phyloP scores from a whole-genome alignment of 1,140 invertebrate species.

The Cyclargus thomasi region DNA sequence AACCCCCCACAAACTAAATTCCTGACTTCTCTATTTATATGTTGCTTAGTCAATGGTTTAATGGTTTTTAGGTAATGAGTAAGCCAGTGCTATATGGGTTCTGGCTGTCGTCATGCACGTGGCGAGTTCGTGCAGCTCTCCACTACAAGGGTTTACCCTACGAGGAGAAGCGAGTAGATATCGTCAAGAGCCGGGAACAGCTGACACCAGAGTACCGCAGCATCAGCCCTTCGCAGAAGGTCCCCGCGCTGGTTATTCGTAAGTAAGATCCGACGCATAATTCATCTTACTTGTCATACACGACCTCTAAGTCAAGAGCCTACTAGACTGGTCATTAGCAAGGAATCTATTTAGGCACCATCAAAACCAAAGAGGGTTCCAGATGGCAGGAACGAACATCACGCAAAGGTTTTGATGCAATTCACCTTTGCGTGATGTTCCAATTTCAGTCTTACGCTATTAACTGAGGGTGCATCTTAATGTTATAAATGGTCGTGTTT shows the following conservation, averaged over 20 bases:
- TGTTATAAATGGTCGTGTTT: no score
- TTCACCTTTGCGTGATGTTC: no score
- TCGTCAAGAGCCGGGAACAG: conserved; percentile 47
- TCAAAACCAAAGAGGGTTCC: no score
- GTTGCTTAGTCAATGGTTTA: no score
- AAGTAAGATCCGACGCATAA: conserved; percentile 28
- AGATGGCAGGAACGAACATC: no score
- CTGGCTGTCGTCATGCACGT: conserved; percentile 66
- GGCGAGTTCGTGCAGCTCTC: conserved; percentile 63
- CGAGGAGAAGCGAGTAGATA: conserved; percentile 56
- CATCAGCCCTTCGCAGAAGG: conserved; percentile 69
- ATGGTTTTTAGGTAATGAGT: neutral
- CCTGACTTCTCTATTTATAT: no score
- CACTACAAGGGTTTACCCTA: conserved; percentile 52
- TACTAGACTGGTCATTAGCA: no score
- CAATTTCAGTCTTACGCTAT: no score
- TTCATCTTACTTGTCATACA: neutral
- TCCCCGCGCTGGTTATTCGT: conserved; percentile 65
- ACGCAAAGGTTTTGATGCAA: no score
- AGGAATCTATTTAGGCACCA: no score
- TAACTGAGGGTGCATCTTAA: no score
- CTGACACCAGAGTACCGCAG: conserved; percentile 45
- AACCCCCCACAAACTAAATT: no score
- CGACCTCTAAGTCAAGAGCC: neutral
- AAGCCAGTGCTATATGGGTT: conserved; percentile 46